These are phyloP conservation scores for Pelodiscus sinensis DNA, from an alignment of 2,113 vertebrate genomes.

Conservation along the genomic window DNA sequence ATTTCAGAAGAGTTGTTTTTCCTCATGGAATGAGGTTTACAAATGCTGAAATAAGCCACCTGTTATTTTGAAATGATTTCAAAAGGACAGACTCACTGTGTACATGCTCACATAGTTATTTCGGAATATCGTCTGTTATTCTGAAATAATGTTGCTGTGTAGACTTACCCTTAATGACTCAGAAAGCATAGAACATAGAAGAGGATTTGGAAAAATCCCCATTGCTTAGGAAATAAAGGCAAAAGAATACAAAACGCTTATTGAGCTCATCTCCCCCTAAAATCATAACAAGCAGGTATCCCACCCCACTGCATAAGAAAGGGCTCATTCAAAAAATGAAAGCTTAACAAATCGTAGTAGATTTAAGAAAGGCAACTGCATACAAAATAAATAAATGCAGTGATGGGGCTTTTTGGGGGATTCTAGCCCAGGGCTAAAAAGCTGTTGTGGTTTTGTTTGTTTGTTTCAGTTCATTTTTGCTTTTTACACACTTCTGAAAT, in stretches of 20 bases:
- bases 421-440: background rate
- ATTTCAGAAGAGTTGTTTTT: too few relatives aligned
- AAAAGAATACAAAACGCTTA: background rate
- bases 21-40: too few relatives aligned
- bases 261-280: background rate
- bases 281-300: background rate
- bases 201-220: accelerated
- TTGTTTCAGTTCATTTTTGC: background rate
- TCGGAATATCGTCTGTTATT: too few relatives aligned
- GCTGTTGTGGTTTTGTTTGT: too few relatives aligned
- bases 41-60: too few relatives aligned
- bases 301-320: background rate
- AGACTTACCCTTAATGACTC: background rate
- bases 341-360: background rate
- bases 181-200: background rate
- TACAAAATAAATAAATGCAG: constrained; percentile 21
- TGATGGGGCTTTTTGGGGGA: background rate
- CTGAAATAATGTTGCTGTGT: too few relatives aligned
- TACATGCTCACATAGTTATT: too few relatives aligned
- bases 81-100: too few relatives aligned
- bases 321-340: background rate
- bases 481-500: constrained; percentile 23
- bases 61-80: too few relatives aligned
- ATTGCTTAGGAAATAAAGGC: background rate
- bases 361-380: background rate